Evolutionary conservation across 2,888 invertebrate species (phyloP), one percentile per base, ranked within the genome.

Genomic region (Harmothoe impar): DNA sequence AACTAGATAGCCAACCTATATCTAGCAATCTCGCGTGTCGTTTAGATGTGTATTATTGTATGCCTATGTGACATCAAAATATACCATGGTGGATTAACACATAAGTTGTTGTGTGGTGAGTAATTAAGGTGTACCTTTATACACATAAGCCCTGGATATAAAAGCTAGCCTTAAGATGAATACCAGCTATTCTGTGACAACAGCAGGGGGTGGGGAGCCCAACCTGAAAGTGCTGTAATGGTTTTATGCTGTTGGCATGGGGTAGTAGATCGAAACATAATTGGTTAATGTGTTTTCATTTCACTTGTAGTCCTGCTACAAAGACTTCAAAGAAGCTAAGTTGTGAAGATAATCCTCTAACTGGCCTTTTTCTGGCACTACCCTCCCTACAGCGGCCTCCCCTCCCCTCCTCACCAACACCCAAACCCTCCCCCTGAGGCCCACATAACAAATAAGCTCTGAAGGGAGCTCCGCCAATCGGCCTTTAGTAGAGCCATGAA

Each of bases 271-370:
- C 25, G 25, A 77, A 31, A 15, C 17, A 25, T 77, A 77, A 81
- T 81, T 81, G 81, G 81, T 81, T 81, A 81, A 81, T 81, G 81
- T 81, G 81, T 43, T 81, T 81, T 81, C 35, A 81, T 81, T 81
- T 17, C 81, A 81, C 81, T 81, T 81, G 35, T 43, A 20, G 15
- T 15, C 15, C 35, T 15, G 20, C 20, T 5, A 81, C 81, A 35
- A 81, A 35, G 20, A 15, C 43, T 81, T 35, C 77, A 77, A 77
- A 31, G 77, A 77, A 15, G 31, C 77, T 31, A 31, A 77, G 77
- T 77, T 31, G 31, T 77, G 17, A 77, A 77, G 77, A 31, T 25
- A 77, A 62, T 62, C 62, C 62, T 62, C 15, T 62, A 62, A 62
- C 62, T 62, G 62, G 62, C n/a, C 23, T 62, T 62, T 62, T 62